A percentile compares a stretch with the other conserved stretches of the same genome.
Evolutionary conservation across 2,888 invertebrate species (phyloP).

Genomic region (Conchocele bisecta): DNA sequence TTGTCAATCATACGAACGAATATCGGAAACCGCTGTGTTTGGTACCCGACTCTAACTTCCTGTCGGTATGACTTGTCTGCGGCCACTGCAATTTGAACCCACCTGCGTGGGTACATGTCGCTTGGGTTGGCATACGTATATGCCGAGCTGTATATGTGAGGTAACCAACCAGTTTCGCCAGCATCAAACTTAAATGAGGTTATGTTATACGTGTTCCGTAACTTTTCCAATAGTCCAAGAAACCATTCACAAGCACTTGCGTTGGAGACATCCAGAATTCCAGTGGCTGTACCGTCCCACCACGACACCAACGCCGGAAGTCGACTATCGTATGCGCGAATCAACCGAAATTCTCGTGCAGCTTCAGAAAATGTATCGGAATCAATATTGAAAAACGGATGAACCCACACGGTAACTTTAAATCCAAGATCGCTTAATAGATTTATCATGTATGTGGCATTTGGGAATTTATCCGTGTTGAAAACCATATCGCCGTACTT

Average conservation of each 20-base stretch:
- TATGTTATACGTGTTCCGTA: slow-evolving; percentile 88
- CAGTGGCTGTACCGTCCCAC: slow-evolving; percentile 88
- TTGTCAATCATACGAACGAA: slow-evolving; percentile 91
- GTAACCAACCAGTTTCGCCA: slow-evolving; percentile 82
- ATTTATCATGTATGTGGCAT: slow-evolving; percentile 84
- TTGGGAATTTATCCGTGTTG: slow-evolving; percentile 88
- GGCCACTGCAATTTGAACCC: slow-evolving; percentile 67
- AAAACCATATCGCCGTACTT: slow-evolving; percentile 93
- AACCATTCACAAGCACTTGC: slow-evolving; percentile 91
- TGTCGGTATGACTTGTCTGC: slow-evolving; percentile 85
- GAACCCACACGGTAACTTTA: slow-evolving; percentile 90
- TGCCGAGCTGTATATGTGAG: slow-evolving; percentile 61
- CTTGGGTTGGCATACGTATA: slow-evolving; percentile 65
- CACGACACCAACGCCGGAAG: slow-evolving; percentile 86
- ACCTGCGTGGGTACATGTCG: slow-evolving; percentile 69
- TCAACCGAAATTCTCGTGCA: slow-evolving; percentile 86
- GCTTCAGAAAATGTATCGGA: slow-evolving; percentile 92
- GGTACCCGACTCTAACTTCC: slow-evolving; percentile 93
- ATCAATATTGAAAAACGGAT: slow-evolving; percentile 86
- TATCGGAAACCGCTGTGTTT: slow-evolving; percentile 92
- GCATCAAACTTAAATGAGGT: slow-evolving; percentile 96
- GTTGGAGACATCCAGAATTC: slow-evolving; percentile 95
- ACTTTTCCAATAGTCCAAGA: slow-evolving; percentile 86
- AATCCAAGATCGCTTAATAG: slow-evolving; percentile 86
- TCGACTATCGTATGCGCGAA: slow-evolving; percentile 74